A percentile compares a stretch with the other conserved stretches of the same genome.
phyloP scores from a whole-genome alignment of 37 sponge, comb jelly and placozoan species.

The Ianthella basta region DNA sequence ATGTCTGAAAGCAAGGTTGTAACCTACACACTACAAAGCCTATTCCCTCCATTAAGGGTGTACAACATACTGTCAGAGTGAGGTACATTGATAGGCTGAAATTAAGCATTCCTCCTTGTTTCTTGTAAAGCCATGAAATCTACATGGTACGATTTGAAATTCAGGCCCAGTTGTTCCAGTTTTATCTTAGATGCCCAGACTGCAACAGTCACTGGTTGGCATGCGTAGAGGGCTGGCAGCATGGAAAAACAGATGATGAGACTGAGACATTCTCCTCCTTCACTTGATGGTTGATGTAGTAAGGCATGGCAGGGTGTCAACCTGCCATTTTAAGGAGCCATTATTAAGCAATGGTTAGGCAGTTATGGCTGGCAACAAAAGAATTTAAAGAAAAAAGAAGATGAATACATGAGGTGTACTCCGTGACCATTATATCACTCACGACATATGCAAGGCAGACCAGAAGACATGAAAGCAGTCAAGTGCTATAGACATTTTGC shows the following conservation, averaged over 20 bases:
- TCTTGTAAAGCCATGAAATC: conserved; percentile 29
- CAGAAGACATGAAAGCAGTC: too few relatives aligned
- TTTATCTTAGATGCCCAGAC: not conserved
- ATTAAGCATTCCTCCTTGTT: not conserved
- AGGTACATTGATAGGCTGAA: not conserved
- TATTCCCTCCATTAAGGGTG: conserved; percentile 2
- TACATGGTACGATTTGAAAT: conserved; percentile 1
- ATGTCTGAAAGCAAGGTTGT: not conserved
- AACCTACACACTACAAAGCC: not conserved
- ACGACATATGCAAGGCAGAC: too few relatives aligned
- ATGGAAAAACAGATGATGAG: not conserved
- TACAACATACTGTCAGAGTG: not conserved
- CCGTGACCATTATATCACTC: too few relatives aligned
- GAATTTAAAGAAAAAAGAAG: too few relatives aligned
- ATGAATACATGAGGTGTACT: too few relatives aligned
- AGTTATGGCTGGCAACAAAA: too few relatives aligned
- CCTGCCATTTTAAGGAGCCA: too few relatives aligned
- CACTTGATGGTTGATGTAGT: not conserved
- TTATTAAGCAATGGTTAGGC: too few relatives aligned
- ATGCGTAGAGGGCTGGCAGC: not conserved
- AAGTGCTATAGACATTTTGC: too few relatives aligned
- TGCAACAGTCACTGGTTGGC: not conserved
- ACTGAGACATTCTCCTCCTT: not conserved
- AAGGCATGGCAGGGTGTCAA: not conserved
- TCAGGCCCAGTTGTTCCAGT: conserved; percentile 19